Conservation (phyloP, 2,888 invertebrate genomes). For the Chrysotoxum bicinctum region DNA sequence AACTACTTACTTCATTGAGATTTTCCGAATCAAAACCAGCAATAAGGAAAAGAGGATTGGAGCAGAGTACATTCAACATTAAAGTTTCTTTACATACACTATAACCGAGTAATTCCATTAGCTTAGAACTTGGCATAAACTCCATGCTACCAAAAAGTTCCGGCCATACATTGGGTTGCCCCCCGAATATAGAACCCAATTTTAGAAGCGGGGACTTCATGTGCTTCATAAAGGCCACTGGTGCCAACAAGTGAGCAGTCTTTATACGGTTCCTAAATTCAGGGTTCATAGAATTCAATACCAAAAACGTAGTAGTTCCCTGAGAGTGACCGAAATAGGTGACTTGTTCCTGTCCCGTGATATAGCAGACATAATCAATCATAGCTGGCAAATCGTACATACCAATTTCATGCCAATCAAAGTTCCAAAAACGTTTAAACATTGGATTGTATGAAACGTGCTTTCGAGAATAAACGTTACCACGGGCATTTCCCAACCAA, state of each 20-base stretch:
- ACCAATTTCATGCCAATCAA: constrained; percentile 95
- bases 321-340: constrained; percentile 79
- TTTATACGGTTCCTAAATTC: constrained; percentile 42
- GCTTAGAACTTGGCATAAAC: constrained; percentile 77
- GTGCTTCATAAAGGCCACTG: constrained; percentile 82
- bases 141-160: constrained; percentile 77
- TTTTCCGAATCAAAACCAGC: constrained; percentile 82
- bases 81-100: constrained; percentile 80
- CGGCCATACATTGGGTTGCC: constrained; percentile 76
- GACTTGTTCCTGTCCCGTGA: constrained; percentile 74
- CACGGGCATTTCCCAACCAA: constrained; percentile 79
- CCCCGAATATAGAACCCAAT: constrained; percentile 76
- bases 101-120: constrained; percentile 78
- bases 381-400: constrained; percentile 82
- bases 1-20: constrained; percentile 80
- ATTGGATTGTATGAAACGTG: constrained; percentile 76
- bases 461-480: constrained; percentile 77
- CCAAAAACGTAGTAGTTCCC: constrained; percentile 80
- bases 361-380: constrained; percentile 76
- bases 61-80: constrained; percentile 82
- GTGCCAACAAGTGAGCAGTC: constrained; percentile 81
- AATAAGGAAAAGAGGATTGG: constrained; percentile 85
- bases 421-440: constrained; percentile 76
- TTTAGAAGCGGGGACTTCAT: constrained; percentile 80
- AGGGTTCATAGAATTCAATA: constrained; percentile 78